A percentile compares a stretch with the other conserved stretches of the same genome.
phyloP scores from a whole-genome alignment of 1,140 invertebrate genomes.

The Drosophila arawakana region DNA sequence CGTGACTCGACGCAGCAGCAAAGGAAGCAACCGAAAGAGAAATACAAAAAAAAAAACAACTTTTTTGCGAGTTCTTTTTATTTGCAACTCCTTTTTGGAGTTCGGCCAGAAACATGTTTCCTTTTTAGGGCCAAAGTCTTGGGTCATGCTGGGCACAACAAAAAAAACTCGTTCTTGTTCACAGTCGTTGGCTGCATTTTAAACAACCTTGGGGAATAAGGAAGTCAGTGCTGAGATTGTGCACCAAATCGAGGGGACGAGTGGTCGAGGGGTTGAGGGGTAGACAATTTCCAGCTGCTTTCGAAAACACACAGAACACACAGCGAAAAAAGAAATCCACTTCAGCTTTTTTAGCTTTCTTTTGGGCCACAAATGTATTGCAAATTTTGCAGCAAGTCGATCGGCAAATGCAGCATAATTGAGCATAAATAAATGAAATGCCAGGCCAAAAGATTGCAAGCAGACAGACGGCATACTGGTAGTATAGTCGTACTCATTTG shows the following conservation, averaged over 20 bases:
- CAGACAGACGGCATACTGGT: not conserved
- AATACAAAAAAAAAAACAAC: constrained; percentile 21
- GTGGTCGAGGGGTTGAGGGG: constrained; percentile 7
- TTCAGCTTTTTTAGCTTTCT: constrained; percentile 56
- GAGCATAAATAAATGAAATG: constrained; percentile 62
- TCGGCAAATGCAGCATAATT: constrained; percentile 60
- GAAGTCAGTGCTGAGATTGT: constrained; percentile 51
- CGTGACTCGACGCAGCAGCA: constrained; percentile 60
- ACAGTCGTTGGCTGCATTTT: constrained; percentile 46
- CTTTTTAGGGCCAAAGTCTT: constrained; percentile 59
- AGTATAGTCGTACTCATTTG: not conserved
- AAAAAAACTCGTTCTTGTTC: constrained; percentile 61
- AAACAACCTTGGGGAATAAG: constrained; percentile 55
- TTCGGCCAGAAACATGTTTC: constrained; percentile 67
- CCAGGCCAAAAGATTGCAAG: constrained; percentile 49
- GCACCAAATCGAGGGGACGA: not conserved
- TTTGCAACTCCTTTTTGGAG: constrained; percentile 31
- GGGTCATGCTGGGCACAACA: constrained; percentile 54
- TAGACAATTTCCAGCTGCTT: constrained; percentile 65
- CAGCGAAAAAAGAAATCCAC: constrained; percentile 29
- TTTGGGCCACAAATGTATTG: constrained; percentile 18
- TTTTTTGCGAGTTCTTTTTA: constrained; percentile 13
- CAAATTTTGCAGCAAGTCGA: constrained; percentile 41
- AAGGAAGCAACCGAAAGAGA: not conserved
- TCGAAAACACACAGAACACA: constrained; percentile 5